These are phyloP conservation scores for Elegia similella DNA, from an alignment of 2,888 invertebrate species.

Conservation along the genomic window DNA sequence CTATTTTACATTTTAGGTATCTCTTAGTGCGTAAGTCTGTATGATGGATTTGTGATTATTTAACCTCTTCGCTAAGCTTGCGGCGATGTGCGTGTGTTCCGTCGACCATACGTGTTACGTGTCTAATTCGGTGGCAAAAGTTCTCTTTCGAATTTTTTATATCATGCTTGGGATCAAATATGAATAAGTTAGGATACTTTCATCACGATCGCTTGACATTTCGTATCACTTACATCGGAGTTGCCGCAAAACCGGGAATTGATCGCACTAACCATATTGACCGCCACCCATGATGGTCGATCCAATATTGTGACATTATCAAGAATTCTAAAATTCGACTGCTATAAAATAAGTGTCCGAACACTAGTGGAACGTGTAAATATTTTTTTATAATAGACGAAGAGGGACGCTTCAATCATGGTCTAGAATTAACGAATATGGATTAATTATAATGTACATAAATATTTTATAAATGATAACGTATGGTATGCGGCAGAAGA, in stretches of 20 bases:
- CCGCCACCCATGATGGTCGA: slow-evolving; percentile 16
- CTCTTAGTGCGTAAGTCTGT: slow-evolving; percentile 74
- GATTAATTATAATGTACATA: slow-evolving; percentile 48
- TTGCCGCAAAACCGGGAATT: slow-evolving; percentile 21
- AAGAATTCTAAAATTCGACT: slow-evolving; percentile 63
- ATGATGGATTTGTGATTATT: slow-evolving; percentile 60
- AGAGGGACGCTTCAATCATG: slow-evolving; percentile 50
- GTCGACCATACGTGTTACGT: slow-evolving; percentile 4
- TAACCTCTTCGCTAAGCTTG: slow-evolving; percentile 45
- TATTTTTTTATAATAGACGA: slow-evolving; percentile 52
- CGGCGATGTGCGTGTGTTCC: slow-evolving; percentile 37
- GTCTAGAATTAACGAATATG: slow-evolving; percentile 40
- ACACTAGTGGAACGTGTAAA: slow-evolving; percentile 58
- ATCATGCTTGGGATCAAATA: slow-evolving; percentile 80
- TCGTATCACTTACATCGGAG: slow-evolving; percentile 15
- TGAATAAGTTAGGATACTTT: slow-evolving; percentile 64
- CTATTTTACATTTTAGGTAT: slow-evolving; percentile 78
- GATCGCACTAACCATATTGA: slow-evolving; percentile 15
- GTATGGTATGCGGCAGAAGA: slow-evolving; percentile 36
- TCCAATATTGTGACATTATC: slow-evolving; percentile 53
- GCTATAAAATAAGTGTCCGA: slow-evolving; percentile 49
- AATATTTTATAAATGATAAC: slow-evolving; percentile 42
- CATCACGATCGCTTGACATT: slow-evolving; percentile 23
- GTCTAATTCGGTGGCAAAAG: slow-evolving; percentile 27
- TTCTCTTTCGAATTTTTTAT: slow-evolving; percentile 53